Conservation (phyloP, 1,140 invertebrate genomes). For the Drosophila mauritiana region DNA sequence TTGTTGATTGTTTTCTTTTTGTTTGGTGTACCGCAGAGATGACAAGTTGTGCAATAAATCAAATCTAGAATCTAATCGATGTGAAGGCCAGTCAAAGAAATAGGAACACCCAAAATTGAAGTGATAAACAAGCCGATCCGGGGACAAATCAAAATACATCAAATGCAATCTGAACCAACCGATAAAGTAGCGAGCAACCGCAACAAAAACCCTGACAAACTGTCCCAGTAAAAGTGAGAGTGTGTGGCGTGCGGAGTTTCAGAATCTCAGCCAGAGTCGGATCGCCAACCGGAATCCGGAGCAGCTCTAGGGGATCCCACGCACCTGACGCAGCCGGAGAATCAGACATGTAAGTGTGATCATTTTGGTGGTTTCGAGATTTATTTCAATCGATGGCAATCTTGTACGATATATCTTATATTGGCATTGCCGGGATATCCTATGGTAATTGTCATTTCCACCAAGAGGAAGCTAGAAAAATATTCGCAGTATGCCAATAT, state of each 20-base stretch:
- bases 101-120: slow-evolving; percentile 1
- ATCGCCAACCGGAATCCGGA: background rate
- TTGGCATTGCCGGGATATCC: no score
- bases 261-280: background rate
- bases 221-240: slow-evolving; percentile 33
- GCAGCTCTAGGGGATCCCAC: slow-evolving; percentile 3
- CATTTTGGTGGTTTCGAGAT: background rate
- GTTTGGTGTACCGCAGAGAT: slow-evolving; percentile 25
- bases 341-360: slow-evolving; percentile 16
- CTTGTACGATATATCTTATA: no score
- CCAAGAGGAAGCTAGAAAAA: no score
- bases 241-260: slow-evolving; percentile 2
- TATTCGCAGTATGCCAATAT: background rate
- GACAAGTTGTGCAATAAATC: slow-evolving; percentile 41
- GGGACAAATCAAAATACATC: slow-evolving; percentile 2
- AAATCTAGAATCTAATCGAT: slow-evolving; percentile 8
- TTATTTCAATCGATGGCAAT: background rate
- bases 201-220: slow-evolving; percentile 25
- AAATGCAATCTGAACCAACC: background rate
- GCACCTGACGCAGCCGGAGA: slow-evolving; percentile 8
- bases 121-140: slow-evolving; percentile 4
- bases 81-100: background rate
- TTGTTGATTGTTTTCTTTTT: slow-evolving; percentile 48
- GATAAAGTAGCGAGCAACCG: slow-evolving; percentile 36
- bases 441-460: no score